Evolutionary conservation across 2,888 invertebrate species (phyloP), one percentile per base, ranked within the genome.

Genomic region (Orchesella flavescens): DNA sequence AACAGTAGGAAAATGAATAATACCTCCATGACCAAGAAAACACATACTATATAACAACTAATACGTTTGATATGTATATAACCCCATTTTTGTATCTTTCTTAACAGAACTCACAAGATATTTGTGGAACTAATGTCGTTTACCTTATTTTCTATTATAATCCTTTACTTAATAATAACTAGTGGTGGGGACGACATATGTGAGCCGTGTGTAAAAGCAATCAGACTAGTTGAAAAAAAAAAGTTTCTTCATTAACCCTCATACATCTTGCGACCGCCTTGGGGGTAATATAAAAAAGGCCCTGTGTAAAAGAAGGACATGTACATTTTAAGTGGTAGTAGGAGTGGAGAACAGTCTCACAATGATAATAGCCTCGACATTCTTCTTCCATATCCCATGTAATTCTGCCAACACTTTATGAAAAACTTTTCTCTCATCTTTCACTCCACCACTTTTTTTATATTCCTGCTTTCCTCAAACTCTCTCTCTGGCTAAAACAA

Each of bases 191-290:
- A n/a, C n/a, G 57, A 76, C 68, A 57, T 76, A 75, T 72, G 59
- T 68, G 68, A 68, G 57, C 43, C 34, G n/a, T 17, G 73, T 34
- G 66, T 66, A 63, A 71, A 80, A 80, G 55, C 57, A 73, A 80
- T 80, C 66, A 73, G 23, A 65, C 80, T 21, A 80, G 59, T 23
- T 44, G 23, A 19, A n/a, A n/a, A 17, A 57, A 80, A 73, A 79
- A 80, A 80, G 66, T 80, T 80, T 80, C 65, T 65, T 72, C 80
- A 80, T 80, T 80, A 80, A 66, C 57, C 34, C 17, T 43, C 80
- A 63, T 79, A 65, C 23, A 73, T 73, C 46, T 73, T 73, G 59
- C 15, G 57, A 63, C 57, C 55, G 21, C 68, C 78, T 69, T 71
- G n/a, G 79, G 66, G n/a, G 79, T 66, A 23, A 80, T 80, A 80